A percentile compares a stretch with the other conserved stretches of the same genome.
Evolutionary conservation across 2,888 invertebrate species (phyloP).

Genomic region (Phengaris alcon): DNA sequence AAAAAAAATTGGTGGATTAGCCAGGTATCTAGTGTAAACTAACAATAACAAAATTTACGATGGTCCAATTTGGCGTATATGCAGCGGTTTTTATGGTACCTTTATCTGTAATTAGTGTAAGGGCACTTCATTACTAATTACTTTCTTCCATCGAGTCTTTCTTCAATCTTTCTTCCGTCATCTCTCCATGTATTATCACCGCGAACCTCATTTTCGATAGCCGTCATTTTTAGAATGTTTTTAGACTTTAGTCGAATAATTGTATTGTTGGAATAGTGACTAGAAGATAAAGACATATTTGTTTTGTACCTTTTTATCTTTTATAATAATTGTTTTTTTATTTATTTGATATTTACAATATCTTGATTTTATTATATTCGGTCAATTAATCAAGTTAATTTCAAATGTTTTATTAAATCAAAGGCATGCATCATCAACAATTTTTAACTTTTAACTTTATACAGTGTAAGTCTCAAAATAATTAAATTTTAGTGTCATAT

Average conservation of each 20-base stretch:
- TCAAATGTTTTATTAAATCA: neutral
- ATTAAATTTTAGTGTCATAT: neutral
- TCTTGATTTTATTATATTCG: conserved; percentile 18
- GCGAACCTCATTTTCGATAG: conserved; percentile 65
- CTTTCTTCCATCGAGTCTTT: conserved; percentile 59
- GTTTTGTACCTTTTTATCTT: conserved; percentile 31
- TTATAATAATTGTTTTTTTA: conserved; percentile 26
- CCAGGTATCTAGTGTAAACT: conserved; percentile 49
- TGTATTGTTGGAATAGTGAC: conserved; percentile 23
- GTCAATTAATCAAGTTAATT: neutral
- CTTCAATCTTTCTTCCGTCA: conserved; percentile 58
- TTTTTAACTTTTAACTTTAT: neutral
- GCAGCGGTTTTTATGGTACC: conserved; percentile 45
- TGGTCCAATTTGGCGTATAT: conserved; percentile 58
- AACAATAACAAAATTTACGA: conserved; percentile 48
- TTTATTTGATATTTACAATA: conserved; percentile 27
- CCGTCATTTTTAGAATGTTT: conserved; percentile 32
- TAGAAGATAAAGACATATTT: conserved; percentile 24
- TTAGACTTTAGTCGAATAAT: conserved; percentile 29
- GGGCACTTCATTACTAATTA: conserved; percentile 43
- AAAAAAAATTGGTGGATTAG: conserved; percentile 48
- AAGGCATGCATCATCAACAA: neutral
- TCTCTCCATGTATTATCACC: conserved; percentile 52
- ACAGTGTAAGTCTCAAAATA: conserved; percentile 1
- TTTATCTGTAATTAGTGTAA: conserved; percentile 47